Base-by-base conservation (phyloP, 1,140 invertebrate species). In the Drosophila chauvacae region DNA sequence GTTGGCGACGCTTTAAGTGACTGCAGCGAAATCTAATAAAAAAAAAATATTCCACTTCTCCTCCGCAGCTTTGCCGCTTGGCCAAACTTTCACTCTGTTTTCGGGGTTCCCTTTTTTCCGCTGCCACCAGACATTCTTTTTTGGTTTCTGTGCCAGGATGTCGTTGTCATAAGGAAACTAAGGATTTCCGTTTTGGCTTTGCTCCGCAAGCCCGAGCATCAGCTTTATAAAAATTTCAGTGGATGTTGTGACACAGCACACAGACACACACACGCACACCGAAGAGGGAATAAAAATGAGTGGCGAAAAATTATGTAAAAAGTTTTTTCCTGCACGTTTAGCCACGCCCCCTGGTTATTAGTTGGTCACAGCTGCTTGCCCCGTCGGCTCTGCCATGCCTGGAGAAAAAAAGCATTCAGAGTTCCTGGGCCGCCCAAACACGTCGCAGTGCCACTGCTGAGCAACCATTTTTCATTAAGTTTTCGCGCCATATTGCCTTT, bases 391-490 rank as follows among this genome's bases (percentile, higher is more conserved):
- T 23, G 10, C 42, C 42, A 20, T 13, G 10, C 5, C 18, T 20
- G 18, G 2, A 3, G 13, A 20, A 13, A 47, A 45, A 7, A 23
- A 47, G 14, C 23, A 26, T 44, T 6, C 42, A 13, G 42, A 44
- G 42, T 13, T 44, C 42, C 42, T 42, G 39, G 58, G n/a, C 51
- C 14, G 57, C 33, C 41, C 6, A 50, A 45, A 73, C 71, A 74
- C 68, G 71, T 74, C 50, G 53, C 51, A 47, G 57, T 56, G 50
- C 39, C 56, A 33, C 26, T 70, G 66, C 63, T 56, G 63, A 68
- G 63, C 48, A 84, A 79, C 81, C 80, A 80, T 87, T 87, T 87
- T 86, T 86, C 76, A 87, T 87, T 82, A 87, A 76, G 83, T 87
- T 81, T 87, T 87, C 74, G 69, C 75, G 76, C 68, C 79, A 77